phyloP scores from a whole-genome alignment of 2,113 vertebrate genomes.

The Malurus melanocephalus region DNA sequence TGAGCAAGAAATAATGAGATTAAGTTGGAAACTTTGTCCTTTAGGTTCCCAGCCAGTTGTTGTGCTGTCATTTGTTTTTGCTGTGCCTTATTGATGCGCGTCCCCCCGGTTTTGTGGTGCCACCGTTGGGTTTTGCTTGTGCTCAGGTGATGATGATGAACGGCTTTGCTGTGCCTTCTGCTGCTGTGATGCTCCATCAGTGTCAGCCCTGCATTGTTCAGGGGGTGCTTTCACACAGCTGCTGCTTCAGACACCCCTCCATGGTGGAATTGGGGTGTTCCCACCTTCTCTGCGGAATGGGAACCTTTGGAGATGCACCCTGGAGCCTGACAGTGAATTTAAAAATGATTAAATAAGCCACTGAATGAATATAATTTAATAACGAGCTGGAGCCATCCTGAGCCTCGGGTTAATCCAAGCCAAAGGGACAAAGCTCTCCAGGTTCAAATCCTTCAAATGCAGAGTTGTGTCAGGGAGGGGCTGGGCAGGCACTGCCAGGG shows the following conservation, averaged over 20 bases:
- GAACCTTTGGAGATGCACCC: too few species aligned
- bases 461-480: neutral
- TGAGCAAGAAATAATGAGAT: neutral
- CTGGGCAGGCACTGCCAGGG: neutral
- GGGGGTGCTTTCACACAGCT: neutral
- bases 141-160: neutral
- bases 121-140: neutral
- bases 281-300: too few species aligned
- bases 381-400: too few species aligned
- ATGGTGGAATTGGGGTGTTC: too few species aligned
- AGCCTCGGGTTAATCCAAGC: too few species aligned
- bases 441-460: too few species aligned
- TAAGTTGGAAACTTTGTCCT: neutral
- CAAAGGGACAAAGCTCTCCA: too few species aligned
- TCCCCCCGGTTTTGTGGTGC: neutral
- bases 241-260: neutral
- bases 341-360: too few species aligned
- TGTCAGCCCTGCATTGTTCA: neutral
- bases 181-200: neutral
- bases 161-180: neutral
- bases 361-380: too few species aligned
- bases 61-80: neutral
- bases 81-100: neutral
- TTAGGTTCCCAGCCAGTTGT: neutral
- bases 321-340: too few species aligned